Evolutionary conservation across 2,797 vertebrate species (phyloP), one percentile per base, ranked within the genome.

Genomic region (Telmatherina bonti): DNA sequence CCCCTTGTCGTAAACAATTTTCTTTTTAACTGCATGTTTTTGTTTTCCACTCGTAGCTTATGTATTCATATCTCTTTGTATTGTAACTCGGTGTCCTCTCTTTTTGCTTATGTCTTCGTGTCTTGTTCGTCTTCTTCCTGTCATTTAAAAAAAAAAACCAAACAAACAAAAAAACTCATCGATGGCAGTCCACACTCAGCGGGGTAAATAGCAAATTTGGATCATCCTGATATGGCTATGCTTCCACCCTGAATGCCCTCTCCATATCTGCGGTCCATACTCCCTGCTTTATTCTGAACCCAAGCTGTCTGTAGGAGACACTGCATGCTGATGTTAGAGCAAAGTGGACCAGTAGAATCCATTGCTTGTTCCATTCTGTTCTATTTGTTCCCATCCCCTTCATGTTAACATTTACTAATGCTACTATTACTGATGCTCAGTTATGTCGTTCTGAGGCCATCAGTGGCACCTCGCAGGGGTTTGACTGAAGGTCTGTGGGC

Each of bases 131-230:
- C 93, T 95, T 94, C 91, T 95, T 89, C 93, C 87, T 91, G 78
- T 93, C 91, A 93, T 94, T 93, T 85, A 45, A 43, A 43, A 35
- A 35, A 35, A 35, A 38, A 38, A 38, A 38, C n/a, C 30, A 31
- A 31, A 31, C 30, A 31, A 31, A 31, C 30, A 38, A 43, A 43
- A 43, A 88, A 89, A 89, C 75, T 70, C 94, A 93, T 94, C 93
- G 95, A 94, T 92, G 92, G 91, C 96, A 99, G 98, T 94, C 95
- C 96, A 97, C 95, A 94, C 94, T 93, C 93, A 97, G 90, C 95
- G 95, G 94, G 98, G 97, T 99, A 97, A 96, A 97, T 98, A 95
- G 90, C 88, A 84, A 87, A 92, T 89, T 89, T 86, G 92, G 92
- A 91, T 92, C 73, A 81, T 91, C 71, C 86, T 92, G 90, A 90